Percentiles rank a stretch among this genome's conserved stretches.
Conservation (phyloP, 2,797 vertebrate genomes). For the Poeciliopsis paucimaculata region DNA sequence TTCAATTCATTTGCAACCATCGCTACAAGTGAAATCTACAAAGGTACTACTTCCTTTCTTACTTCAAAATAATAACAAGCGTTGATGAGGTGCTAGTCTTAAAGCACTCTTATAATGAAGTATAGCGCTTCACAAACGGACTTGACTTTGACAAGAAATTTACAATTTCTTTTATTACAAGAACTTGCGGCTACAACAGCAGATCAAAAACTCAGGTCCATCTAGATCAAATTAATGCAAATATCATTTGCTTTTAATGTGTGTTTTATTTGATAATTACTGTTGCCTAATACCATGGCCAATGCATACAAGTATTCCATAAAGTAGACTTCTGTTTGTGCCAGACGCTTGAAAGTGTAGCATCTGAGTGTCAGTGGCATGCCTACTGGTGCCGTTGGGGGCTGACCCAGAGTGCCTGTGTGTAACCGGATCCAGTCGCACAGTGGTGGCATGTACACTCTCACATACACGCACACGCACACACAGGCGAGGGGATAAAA, state of each 20-base stretch:
- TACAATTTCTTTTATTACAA: not conserved
- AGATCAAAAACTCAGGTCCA: not conserved
- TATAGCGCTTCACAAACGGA: not conserved
- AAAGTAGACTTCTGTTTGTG: conserved; percentile 21
- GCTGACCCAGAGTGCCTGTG: conserved; percentile 74
- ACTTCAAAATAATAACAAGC: not conserved
- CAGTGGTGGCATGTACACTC: conserved; percentile 56
- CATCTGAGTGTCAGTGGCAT: conserved; percentile 61
- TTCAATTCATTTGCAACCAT: not conserved
- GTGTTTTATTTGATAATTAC: not conserved
- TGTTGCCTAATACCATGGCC: not conserved
- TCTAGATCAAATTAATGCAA: not conserved
- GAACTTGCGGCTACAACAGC: not conserved
- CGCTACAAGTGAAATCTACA: not conserved
- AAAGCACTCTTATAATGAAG: not conserved
- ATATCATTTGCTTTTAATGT: not conserved
- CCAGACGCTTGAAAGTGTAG: conserved; percentile 40
- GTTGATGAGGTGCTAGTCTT: not conserved
- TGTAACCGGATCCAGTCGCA: conserved; percentile 73
- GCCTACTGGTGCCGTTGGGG: conserved; percentile 78
- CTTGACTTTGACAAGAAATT: not conserved
- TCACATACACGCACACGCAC: conserved; percentile 43
- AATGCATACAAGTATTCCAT: conserved; percentile 10
- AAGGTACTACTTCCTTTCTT: not conserved
- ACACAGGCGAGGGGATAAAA: conserved; percentile 78